Percentiles rank a stretch among this genome's conserved stretches.
Evolutionary conservation across 2,797 vertebrate genomes (phyloP).

Genomic region (Tragelaphus oryx): DNA sequence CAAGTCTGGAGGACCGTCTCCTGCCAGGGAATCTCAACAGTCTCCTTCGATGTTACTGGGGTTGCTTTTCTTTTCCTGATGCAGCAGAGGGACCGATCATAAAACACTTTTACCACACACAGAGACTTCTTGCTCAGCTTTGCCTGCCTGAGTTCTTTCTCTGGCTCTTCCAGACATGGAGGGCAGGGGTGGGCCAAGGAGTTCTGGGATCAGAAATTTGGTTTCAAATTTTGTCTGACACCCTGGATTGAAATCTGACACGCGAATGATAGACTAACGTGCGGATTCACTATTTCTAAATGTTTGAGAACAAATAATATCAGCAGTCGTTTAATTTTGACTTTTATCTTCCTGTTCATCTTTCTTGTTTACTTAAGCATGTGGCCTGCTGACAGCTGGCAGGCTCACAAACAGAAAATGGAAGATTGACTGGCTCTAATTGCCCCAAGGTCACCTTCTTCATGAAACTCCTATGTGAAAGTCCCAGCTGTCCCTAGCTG

Average conservation of each 20-base stretch:
- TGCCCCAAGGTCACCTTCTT: background rate
- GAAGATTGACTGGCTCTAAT: background rate
- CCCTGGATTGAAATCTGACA: slow-evolving; percentile 2
- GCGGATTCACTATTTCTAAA: slow-evolving; percentile 30
- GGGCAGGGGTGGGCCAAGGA: background rate
- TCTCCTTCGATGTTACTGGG: background rate
- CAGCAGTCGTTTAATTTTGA: slow-evolving; percentile 12
- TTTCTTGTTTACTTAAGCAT: slow-evolving; percentile 50
- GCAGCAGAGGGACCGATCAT: background rate
- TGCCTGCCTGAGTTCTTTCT: background rate
- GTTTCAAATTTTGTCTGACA: slow-evolving; percentile 3
- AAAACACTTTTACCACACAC: background rate
- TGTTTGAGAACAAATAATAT: slow-evolving; percentile 44
- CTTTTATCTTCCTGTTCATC: slow-evolving; percentile 50
- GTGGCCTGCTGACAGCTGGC: slow-evolving; percentile 40
- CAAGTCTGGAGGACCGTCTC: background rate
- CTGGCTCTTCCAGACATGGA: background rate
- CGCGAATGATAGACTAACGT: background rate
- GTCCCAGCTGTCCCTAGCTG: slow-evolving; percentile 39
- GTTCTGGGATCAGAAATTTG: background rate
- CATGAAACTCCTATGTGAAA: slow-evolving; percentile 29
- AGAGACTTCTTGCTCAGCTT: background rate
- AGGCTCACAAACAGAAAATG: slow-evolving; percentile 32
- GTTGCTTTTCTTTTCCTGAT: background rate
- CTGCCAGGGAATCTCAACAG: background rate